Evolutionary conservation across 1,140 invertebrate species (phyloP).

Genomic region (Cydia splendana): DNA sequence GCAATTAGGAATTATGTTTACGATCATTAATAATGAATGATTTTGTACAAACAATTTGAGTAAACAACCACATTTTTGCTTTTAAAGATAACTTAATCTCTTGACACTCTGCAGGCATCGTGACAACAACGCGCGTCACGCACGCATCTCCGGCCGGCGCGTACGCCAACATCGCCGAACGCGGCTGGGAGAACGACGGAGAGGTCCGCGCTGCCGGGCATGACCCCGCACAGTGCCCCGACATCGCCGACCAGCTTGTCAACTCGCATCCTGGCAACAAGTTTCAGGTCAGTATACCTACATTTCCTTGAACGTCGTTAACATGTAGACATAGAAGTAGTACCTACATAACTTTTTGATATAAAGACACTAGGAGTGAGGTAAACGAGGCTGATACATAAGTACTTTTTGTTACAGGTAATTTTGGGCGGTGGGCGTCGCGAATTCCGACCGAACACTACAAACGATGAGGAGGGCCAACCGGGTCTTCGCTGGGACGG

Average conservation of each 20-base stretch:
- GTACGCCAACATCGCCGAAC: conserved; percentile 85
- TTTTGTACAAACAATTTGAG: background rate
- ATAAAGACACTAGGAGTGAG: background rate
- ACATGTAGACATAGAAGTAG: background rate
- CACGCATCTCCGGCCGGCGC: conserved; percentile 84
- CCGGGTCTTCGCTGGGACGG: conserved; percentile 49
- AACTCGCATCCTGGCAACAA: conserved; percentile 65
- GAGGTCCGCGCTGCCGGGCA: conserved; percentile 52
- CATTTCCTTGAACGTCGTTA: background rate
- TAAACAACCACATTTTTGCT: background rate
- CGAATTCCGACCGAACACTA: background rate
- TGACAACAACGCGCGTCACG: conserved; percentile 20
- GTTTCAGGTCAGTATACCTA: background rate
- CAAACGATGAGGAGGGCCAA: background rate
- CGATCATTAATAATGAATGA: background rate
- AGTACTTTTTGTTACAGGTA: background rate
- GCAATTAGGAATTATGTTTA: background rate
- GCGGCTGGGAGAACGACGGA: conserved; percentile 87
- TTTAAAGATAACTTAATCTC: background rate
- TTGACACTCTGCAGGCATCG: conserved; percentile 35
- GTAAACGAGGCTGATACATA: too few relatives aligned
- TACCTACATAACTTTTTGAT: background rate
- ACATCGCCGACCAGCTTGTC: conserved; percentile 81
- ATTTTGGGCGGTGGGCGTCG: conserved; percentile 9
- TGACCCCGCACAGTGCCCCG: conserved; percentile 50